Base-by-base conservation (phyloP, 2,888 invertebrate species). In the Melanotus villosus region DNA sequence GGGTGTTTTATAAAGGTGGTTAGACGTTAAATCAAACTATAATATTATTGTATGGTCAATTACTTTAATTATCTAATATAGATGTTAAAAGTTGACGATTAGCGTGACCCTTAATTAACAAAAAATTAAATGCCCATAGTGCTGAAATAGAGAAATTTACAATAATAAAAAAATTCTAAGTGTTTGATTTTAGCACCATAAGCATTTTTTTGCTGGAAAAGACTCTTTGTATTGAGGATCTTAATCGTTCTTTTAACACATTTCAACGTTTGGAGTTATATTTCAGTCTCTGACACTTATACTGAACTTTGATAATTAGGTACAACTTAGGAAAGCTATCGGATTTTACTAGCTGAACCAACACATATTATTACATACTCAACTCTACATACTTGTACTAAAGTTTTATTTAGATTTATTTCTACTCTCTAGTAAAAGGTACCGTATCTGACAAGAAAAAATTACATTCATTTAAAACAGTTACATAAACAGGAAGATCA, bases 291-390 rank as follows among this genome's bases (percentile, higher is more conserved):
- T 52, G 52, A 52, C 52, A 52, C 34, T 52, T 52, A 52, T 23
- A 32, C 34, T 32, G 52, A 52, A 52, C 14, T 16, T 52, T 52
- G 32, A 2, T 52, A 34, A 32, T 32, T 52, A n/a, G n/a, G n/a
- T n/a, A 52, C 3, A 52, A 34, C 30, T 52, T 30, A 52, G 52
- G 52, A 30, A 26, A 52, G 14, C 52, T 52, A 52, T 6, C 23
- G 52, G 32, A 2, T 14, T 26, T n/a, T 52, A 3, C 50, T 50
- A 50, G 23, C 12, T 16, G 52, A 30, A 52, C 52, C 52, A 52
- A 52, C 52, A 52, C 32, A 52, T 52, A 52, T 52, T 52, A 52
- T 52, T 52, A 52, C 32, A 52, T 52, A 52, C 52, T 52, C 52
- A 52, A 52, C 14, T 5, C 52, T 52, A 32, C 16, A 9, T 5